A percentile compares a stretch with the other conserved stretches of the same genome.
phyloP scores from a whole-genome alignment of 1,140 invertebrate species.

The Pseudobourletiella spinata region DNA sequence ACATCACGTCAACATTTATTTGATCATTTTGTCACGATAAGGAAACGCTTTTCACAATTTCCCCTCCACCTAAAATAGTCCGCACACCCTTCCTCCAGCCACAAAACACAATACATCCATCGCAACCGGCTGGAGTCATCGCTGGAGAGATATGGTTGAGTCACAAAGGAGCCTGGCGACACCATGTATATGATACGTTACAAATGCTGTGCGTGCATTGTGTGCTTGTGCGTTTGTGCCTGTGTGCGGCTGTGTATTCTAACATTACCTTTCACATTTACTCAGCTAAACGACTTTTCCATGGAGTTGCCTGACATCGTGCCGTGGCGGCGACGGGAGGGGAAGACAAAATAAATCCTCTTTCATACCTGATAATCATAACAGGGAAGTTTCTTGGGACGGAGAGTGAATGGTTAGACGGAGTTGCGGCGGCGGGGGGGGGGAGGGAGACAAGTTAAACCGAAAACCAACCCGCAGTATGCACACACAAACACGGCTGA shows the following conservation, averaged over 20 bases:
- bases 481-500: no score
- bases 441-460: background rate
- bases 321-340: background rate
- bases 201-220: background rate
- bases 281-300: background rate
- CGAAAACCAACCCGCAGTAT: no score
- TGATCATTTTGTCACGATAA: slow-evolving; percentile 21
- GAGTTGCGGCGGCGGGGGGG: no score
- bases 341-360: background rate
- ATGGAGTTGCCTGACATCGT: background rate
- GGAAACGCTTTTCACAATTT: slow-evolving; percentile 10
- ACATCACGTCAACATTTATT: slow-evolving; percentile 24
- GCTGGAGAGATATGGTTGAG: background rate
- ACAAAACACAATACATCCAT: no score
- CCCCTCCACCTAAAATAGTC: no score
- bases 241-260: background rate
- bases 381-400: background rate
- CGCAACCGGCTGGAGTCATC: no score
- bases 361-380: background rate
- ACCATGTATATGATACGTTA: background rate
- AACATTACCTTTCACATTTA: background rate
- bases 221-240: background rate
- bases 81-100: no score
- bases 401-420: no score
- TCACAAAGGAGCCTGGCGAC: background rate